phyloP scores from a whole-genome alignment of 2,113 vertebrate genomes.

The Arvicanthis niloticus region DNA sequence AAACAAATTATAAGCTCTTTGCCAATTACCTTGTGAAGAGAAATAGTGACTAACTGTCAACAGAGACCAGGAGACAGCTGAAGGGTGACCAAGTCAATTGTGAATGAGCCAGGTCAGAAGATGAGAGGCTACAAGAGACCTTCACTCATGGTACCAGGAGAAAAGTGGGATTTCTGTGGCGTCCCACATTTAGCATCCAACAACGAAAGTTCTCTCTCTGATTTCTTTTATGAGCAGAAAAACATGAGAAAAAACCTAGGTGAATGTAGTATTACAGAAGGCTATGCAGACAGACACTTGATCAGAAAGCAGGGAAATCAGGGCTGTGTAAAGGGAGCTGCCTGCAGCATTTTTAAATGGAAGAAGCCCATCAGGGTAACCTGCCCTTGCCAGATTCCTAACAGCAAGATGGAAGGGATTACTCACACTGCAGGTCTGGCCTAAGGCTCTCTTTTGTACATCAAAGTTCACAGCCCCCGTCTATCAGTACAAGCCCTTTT shows the following conservation, averaged over 20 bases:
- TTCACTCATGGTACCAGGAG: slow-evolving; percentile 92
- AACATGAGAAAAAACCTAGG: slow-evolving; percentile 96
- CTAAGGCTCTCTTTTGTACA: neutral
- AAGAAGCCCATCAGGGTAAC: slow-evolving; percentile 97
- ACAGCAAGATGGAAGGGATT: slow-evolving; percentile 96
- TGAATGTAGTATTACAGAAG: slow-evolving; percentile 95
- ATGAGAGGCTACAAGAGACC: slow-evolving; percentile 96
- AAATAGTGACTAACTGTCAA: slow-evolving; percentile 96
- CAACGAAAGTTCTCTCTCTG: slow-evolving; percentile 95
- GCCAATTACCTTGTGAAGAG: neutral
- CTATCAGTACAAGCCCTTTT: neutral
- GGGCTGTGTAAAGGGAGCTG: slow-evolving; percentile 95
- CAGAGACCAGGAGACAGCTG: slow-evolving; percentile 95
- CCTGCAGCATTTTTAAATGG: slow-evolving; percentile 95
- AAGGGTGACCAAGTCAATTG: slow-evolving; percentile 95
- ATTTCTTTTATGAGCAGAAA: slow-evolving; percentile 97
- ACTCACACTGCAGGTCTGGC: slow-evolving; percentile 96
- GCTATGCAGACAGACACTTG: slow-evolving; percentile 95
- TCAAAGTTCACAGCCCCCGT: neutral
- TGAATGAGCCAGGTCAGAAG: slow-evolving; percentile 96
- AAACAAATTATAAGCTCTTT: slow-evolving; percentile 23
- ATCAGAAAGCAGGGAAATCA: slow-evolving; percentile 97
- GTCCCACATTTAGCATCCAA: slow-evolving; percentile 96
- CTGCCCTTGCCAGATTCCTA: slow-evolving; percentile 96
- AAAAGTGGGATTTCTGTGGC: slow-evolving; percentile 96